Evolutionary conservation across 2,113 vertebrate species (phyloP).

Genomic region (Rhineura floridana): DNA sequence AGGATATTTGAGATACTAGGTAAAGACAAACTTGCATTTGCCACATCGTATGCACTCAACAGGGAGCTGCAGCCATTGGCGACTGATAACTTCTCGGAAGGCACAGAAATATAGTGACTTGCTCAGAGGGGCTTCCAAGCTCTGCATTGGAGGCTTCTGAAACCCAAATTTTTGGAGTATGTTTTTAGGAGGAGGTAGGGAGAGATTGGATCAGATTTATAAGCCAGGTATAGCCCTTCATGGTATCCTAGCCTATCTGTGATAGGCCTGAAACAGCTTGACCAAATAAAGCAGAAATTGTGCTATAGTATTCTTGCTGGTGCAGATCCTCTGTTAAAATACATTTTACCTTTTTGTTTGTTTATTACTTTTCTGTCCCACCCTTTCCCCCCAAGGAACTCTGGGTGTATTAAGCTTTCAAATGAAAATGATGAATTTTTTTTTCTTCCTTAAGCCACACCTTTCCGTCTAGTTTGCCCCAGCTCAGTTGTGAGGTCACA

Average conservation of each 20-base stretch:
- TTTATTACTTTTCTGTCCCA: too few relatives aligned
- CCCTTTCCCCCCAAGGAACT: too few relatives aligned
- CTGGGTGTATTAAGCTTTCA: too few relatives aligned
- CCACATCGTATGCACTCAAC: too few relatives aligned
- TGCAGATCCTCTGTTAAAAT: not conserved
- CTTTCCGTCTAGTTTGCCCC: constrained; percentile 2
- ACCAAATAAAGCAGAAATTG: not conserved
- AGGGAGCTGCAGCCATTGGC: not conserved
- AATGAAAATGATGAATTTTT: too few relatives aligned
- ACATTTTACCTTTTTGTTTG: too few relatives aligned
- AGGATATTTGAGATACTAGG: too few relatives aligned
- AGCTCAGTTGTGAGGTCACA: constrained; percentile 8
- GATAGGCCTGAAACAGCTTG: not conserved
- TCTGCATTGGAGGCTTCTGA: not conserved
- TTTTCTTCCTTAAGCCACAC: not conserved
- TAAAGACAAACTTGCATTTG: too few relatives aligned
- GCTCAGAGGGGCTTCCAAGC: not conserved
- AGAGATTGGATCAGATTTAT: not conserved
- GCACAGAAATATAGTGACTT: not conserved
- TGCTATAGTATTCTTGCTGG: not conserved
- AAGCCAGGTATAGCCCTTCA: not conserved
- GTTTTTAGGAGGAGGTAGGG: too few relatives aligned
- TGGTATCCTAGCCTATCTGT: not conserved
- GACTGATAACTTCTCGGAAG: not conserved
- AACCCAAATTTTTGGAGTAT: not conserved